Evolutionary conservation across 2,888 invertebrate species (phyloP).

Genomic region (Drosophila vallismaia): DNA sequence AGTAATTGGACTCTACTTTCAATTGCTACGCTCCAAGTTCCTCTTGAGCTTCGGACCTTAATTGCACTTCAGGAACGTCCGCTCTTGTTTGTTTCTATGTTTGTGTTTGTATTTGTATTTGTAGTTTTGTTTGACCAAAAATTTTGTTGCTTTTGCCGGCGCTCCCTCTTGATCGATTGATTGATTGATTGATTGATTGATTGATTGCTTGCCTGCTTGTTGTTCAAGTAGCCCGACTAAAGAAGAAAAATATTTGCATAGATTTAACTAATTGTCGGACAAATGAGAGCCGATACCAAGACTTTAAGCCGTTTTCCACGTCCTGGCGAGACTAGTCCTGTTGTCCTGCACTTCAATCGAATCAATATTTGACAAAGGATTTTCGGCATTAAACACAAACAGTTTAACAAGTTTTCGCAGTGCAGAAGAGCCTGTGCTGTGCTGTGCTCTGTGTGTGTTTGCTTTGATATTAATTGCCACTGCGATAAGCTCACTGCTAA

Average conservation of each 20-base stretch:
- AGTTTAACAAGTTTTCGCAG: not conserved
- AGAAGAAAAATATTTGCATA: slow-evolving; percentile 43
- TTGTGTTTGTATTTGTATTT: slow-evolving; percentile 1
- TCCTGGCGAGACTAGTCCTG: slow-evolving; percentile 7
- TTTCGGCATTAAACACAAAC: slow-evolving; percentile 12
- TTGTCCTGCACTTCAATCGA: slow-evolving; percentile 41
- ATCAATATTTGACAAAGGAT: slow-evolving; percentile 45
- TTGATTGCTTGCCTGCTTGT: slow-evolving; percentile 42
- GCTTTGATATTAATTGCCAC: slow-evolving; percentile 9
- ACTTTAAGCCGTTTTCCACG: not conserved
- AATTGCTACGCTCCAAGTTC: slow-evolving; percentile 32
- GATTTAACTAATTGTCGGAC: slow-evolving; percentile 53
- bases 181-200: slow-evolving; percentile 35
- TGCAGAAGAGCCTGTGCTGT: not conserved
- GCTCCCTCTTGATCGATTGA: slow-evolving; percentile 24
- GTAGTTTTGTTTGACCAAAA: slow-evolving; percentile 33
- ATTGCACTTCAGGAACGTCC: slow-evolving; percentile 41
- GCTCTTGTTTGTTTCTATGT: slow-evolving; percentile 27
- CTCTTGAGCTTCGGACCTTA: slow-evolving; percentile 41
- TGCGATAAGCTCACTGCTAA: not conserved
- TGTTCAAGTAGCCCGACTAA: slow-evolving; percentile 37
- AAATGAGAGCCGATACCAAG: slow-evolving; percentile 38
- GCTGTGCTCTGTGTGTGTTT: not conserved
- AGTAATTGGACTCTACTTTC: slow-evolving; percentile 39
- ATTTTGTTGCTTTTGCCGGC: slow-evolving; percentile 23